A percentile compares a stretch with the other conserved stretches of the same genome.
Conservation (phyloP, 2,888 invertebrate genomes). For the Drosophila leonis region DNA sequence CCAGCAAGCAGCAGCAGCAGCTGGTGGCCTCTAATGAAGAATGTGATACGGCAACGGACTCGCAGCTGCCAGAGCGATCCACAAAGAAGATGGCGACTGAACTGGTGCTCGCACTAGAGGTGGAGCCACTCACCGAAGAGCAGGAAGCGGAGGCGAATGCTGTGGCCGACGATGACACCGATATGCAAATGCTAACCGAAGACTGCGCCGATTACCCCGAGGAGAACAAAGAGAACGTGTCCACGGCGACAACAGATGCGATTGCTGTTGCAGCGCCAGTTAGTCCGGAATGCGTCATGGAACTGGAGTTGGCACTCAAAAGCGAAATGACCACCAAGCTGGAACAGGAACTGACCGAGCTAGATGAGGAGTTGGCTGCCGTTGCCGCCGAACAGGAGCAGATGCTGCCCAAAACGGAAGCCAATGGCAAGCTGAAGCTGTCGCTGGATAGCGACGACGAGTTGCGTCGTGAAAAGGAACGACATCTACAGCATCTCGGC, state of each 20-base stretch:
- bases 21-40: constrained; percentile 11
- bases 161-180: constrained; percentile 27
- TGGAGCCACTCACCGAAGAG: constrained; percentile 38
- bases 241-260: constrained; percentile 46
- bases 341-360: constrained; percentile 14
- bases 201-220: constrained; percentile 45
- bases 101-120: constrained; percentile 32
- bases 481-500: constrained; percentile 90
- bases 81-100: constrained; percentile 42
- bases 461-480: constrained; percentile 90
- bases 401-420: constrained; percentile 25
- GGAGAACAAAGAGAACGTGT: constrained; percentile 67
- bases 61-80: constrained; percentile 10
- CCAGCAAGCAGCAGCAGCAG: constrained; percentile 30
- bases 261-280: not conserved
- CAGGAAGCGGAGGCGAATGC: constrained; percentile 44
- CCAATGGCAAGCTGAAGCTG: constrained; percentile 47
- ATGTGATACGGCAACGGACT: constrained; percentile 31
- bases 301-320: constrained; percentile 51
- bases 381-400: constrained; percentile 46
- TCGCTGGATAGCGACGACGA: constrained; percentile 86
- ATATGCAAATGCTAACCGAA: constrained; percentile 27
- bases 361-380: constrained; percentile 47
- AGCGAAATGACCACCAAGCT: constrained; percentile 24
- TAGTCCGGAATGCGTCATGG: constrained; percentile 37